Base-by-base conservation (phyloP, 1,140 invertebrate species). In the Nephotettix cincticeps region DNA sequence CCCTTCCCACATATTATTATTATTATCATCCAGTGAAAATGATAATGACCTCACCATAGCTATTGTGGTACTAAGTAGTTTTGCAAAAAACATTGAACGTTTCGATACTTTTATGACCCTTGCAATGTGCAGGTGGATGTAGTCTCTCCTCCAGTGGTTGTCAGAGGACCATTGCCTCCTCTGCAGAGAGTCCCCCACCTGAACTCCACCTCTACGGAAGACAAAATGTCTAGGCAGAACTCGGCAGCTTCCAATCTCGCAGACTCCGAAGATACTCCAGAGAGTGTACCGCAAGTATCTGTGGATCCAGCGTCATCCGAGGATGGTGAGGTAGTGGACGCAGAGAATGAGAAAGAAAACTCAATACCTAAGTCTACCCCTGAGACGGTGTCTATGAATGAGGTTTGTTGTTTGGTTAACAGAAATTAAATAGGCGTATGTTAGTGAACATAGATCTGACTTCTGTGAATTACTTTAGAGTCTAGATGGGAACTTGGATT, bases 81-180 rank as follows among this genome's bases (percentile, higher is more conserved):
- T 9, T 63, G 9, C 11, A 27, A 11, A 63, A n/a, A n/a, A n/a
- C n/a, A n/a, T n/a, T n/a, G n/a, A n/a, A n/a, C n/a, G n/a, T n/a
- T n/a, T n/a, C n/a, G n/a, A n/a, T n/a, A n/a, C n/a, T n/a, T n/a
- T n/a, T n/a, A n/a, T n/a, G n/a, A n/a, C n/a, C n/a, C n/a, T n/a
- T n/a, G n/a, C n/a, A n/a, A n/a, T n/a, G n/a, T n/a, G n/a, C 54
- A 70, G 68, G 36, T 56, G 19, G 68, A 58, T 1, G 43, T 70
- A 19, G 27, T 43, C 29, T 70, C 68, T 40, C 68, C 68, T 1
- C 68, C 54, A 9, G 36, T 63, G 40, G 51, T 19, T 32, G 28
- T 25, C 25, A 11, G 68, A 30, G 40, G 54, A 23, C 25, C 68
- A 1, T 19, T 70, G 1, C 68, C 68, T 21, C 68, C 68, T 17